These are phyloP conservation scores for Pseudopipra pipra DNA, from an alignment of 2,113 vertebrate genomes.

Conservation along the genomic window DNA sequence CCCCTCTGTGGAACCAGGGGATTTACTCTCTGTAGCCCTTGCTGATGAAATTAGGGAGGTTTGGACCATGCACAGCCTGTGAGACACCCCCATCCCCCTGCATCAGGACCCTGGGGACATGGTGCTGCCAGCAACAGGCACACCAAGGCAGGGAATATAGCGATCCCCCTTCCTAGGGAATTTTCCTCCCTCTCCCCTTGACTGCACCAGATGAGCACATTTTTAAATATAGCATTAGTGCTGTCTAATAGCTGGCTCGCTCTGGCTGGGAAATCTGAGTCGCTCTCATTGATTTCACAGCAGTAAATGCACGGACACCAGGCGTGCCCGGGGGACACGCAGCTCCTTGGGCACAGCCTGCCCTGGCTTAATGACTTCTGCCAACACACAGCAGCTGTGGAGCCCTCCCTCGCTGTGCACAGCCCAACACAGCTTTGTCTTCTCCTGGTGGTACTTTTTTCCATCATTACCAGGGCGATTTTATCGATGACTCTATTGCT, in stretches of 20 bases:
- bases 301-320: not conserved
- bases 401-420: not conserved
- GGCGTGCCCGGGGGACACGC: not conserved
- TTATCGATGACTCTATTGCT: not conserved
- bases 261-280: not conserved
- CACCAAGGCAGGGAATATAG: rapidly evolving
- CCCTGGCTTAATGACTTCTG: not conserved
- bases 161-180: not conserved
- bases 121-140: not conserved
- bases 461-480: not conserved
- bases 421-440: not conserved
- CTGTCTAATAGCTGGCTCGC: not conserved
- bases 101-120: rapidly evolving
- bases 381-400: rapidly evolving
- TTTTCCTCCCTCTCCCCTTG: not conserved
- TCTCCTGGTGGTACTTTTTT: not conserved
- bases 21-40: not conserved
- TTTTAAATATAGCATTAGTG: not conserved
- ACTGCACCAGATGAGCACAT: not conserved
- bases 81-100: rapidly evolving
- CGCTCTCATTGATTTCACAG: not conserved
- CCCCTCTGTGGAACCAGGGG: rapidly evolving
- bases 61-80: rapidly evolving
- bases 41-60: not conserved
- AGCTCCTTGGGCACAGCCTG: not conserved